phyloP scores from a whole-genome alignment of 2,797 vertebrate species.

The Fundulus diaphanus region DNA sequence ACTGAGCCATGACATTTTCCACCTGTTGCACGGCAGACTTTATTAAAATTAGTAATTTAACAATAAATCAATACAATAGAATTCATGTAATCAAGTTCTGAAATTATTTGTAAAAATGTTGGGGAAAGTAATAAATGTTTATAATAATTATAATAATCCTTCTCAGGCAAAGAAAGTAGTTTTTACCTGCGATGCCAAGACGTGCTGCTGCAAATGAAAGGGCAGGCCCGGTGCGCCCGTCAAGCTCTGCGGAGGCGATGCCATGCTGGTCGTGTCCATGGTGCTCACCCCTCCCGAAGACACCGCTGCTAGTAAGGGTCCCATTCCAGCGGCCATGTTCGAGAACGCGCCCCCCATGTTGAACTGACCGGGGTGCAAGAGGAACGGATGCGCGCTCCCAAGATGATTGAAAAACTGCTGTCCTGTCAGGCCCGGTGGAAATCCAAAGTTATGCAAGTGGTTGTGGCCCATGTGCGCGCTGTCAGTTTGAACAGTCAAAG shows the following conservation, averaged over 20 bases:
- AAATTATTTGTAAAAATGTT: neutral
- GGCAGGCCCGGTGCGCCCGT: conserved; percentile 88
- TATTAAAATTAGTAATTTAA: neutral
- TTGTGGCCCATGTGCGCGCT: conserved; percentile 84
- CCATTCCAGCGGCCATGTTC: conserved; percentile 95
- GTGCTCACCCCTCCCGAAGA: conserved; percentile 88
- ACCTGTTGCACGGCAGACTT: neutral
- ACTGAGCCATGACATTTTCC: neutral
- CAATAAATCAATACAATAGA: neutral
- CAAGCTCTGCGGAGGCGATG: conserved; percentile 89
- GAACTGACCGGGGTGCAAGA: conserved; percentile 95
- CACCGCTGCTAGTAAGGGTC: conserved; percentile 91
- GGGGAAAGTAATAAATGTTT: neutral
- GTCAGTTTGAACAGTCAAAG: conserved; percentile 92
- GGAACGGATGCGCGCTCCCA: conserved; percentile 90
- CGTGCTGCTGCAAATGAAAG: conserved; percentile 97
- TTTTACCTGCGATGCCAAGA: conserved; percentile 96
- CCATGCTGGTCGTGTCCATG: conserved; percentile 90
- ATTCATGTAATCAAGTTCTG: neutral
- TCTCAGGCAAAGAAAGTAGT: conserved; percentile 42
- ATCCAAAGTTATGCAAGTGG: conserved; percentile 92
- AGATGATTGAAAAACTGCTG: conserved; percentile 96
- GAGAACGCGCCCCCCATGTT: conserved; percentile 97
- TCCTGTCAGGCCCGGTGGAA: conserved; percentile 88
- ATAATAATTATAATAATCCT: neutral